A percentile compares a stretch with the other conserved stretches of the same genome.
phyloP scores from a whole-genome alignment of 2,113 vertebrate species.

The Thunnus maccoyii region DNA sequence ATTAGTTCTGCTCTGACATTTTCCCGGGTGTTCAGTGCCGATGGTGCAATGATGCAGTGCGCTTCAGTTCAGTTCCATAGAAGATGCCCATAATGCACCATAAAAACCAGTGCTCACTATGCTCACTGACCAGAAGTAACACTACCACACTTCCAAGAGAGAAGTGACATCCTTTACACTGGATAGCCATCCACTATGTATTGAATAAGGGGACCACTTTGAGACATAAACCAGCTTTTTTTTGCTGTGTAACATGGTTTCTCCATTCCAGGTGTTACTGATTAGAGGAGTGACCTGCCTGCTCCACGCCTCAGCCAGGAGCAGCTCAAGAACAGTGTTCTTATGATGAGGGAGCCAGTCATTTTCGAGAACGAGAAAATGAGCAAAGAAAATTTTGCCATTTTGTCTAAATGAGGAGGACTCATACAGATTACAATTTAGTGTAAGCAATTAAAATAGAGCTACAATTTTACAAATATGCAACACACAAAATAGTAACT shows the following conservation, averaged over 20 bases:
- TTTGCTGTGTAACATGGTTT: neutral
- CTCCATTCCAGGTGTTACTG: neutral
- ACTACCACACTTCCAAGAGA: neutral
- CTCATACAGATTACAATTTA: no score
- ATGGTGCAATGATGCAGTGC: constrained; percentile 40
- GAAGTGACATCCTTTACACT: constrained; percentile 19
- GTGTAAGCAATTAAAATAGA: no score
- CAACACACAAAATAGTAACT: neutral
- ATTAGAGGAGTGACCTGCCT: neutral
- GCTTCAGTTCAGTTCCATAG: constrained; percentile 1
- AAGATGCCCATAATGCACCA: constrained; percentile 37
- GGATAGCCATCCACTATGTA: neutral
- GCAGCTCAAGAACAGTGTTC: no score
- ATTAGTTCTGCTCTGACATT: constrained; percentile 45
- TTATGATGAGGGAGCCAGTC: no score
- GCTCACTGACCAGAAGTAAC: constrained; percentile 60
- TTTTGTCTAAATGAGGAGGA: no score
- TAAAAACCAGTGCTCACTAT: constrained; percentile 37
- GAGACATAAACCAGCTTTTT: neutral
- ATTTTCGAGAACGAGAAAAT: no score
- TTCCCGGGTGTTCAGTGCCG: constrained; percentile 46
- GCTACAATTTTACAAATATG: no score
- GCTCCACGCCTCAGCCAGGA: no score
- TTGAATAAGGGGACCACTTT: neutral
- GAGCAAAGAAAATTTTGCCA: no score